Evolutionary conservation across 2,113 vertebrate species (phyloP).

Genomic region (Urocynchramus pylzowi): DNA sequence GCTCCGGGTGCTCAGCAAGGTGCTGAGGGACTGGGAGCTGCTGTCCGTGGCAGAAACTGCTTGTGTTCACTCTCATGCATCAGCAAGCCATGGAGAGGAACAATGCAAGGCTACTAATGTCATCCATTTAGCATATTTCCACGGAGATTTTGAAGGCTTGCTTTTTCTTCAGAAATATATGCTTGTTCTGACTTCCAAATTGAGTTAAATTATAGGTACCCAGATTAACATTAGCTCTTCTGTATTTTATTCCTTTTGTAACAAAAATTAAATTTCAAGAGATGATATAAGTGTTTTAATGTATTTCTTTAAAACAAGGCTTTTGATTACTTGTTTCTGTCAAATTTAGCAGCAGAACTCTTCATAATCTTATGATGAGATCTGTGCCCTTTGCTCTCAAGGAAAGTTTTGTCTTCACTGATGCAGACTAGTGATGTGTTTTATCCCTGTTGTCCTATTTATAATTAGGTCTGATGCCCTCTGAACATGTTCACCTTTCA

Average conservation of each 20-base stretch:
- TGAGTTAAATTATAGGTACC: neutral
- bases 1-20: neutral
- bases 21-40: neutral
- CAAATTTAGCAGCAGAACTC: neutral
- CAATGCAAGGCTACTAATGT: neutral
- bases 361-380: neutral
- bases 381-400: neutral
- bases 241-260: neutral
- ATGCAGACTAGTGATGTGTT: neutral
- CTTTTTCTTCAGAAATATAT: neutral
- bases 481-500: neutral
- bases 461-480: neutral
- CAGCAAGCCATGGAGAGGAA: neutral
- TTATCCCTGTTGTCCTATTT: neutral
- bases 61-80: neutral
- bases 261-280: neutral
- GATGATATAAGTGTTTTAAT: neutral
- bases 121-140: neutral
- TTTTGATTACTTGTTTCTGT: neutral
- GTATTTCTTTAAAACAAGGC: neutral
- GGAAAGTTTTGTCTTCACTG: neutral
- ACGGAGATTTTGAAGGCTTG: neutral
- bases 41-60: neutral
- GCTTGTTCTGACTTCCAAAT: neutral
- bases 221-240: neutral